Evolutionary conservation across 2,797 vertebrate genomes (phyloP).

Genomic region (Onychomys arenicola): DNA sequence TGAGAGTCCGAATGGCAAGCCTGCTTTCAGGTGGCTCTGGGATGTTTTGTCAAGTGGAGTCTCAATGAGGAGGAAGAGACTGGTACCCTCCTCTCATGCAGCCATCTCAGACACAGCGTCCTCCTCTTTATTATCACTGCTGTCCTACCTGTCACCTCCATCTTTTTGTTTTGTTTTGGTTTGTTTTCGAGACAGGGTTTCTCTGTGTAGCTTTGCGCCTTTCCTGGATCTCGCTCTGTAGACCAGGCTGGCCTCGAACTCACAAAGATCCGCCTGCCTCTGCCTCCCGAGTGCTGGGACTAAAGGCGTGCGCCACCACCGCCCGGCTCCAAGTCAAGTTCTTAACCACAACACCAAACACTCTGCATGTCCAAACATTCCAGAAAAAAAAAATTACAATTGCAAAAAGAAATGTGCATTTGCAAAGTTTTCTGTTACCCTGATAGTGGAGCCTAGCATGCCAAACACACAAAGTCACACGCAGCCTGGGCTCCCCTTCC

Average conservation of each 20-base stretch:
- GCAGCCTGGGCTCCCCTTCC: neutral
- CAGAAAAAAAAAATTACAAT: neutral
- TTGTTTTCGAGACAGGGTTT: no score
- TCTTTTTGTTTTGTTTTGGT: no score
- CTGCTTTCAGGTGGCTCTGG: neutral
- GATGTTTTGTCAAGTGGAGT: neutral
- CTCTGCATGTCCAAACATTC: neutral
- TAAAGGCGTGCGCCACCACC: no score
- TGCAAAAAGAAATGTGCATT: no score
- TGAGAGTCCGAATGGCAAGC: neutral
- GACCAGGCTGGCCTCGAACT: no score
- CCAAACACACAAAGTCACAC: neutral
- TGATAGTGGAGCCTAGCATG: neutral
- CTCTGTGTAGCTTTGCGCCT: no score
- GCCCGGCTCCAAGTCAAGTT: neutral
- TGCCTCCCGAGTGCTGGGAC: no score
- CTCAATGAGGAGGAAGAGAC: no score
- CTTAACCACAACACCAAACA: fast-evolving
- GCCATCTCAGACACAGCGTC: neutral
- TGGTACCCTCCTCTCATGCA: neutral
- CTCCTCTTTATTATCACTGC: neutral
- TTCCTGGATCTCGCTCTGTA: no score
- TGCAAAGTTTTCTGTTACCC: neutral
- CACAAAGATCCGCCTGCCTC: no score
- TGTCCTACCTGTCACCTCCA: fast-evolving